phyloP scores from a whole-genome alignment of 2,113 vertebrate genomes.

The Ranitomeya variabilis region DNA sequence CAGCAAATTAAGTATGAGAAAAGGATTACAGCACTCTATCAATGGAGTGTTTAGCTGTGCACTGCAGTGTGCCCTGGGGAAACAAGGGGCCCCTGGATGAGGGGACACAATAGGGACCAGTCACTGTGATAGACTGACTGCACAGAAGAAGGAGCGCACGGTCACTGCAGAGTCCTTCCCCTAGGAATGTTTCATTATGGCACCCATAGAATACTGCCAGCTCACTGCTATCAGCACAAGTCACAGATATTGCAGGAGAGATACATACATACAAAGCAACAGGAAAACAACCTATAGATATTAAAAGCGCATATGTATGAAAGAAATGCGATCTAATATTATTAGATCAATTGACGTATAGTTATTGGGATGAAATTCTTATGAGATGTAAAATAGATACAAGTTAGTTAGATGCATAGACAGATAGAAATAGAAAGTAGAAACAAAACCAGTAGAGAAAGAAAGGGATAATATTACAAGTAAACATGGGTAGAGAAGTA shows the following conservation, averaged over 20 bases:
- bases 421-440: neutral
- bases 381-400: neutral
- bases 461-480: too few relatives aligned
- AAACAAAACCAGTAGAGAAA: neutral
- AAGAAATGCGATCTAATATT: too few relatives aligned
- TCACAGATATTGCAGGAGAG: neutral
- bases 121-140: neutral
- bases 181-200: neutral
- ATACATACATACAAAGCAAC: neutral
- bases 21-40: constrained; percentile 71
- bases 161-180: neutral
- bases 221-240: neutral
- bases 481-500: too few relatives aligned
- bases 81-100: constrained; percentile 50
- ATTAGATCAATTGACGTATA: too few relatives aligned
- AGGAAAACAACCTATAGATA: too few relatives aligned
- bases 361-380: too few relatives aligned
- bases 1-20: constrained; percentile 71
- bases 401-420: neutral
- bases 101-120: neutral
- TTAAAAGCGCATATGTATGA: too few relatives aligned
- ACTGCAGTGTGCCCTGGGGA: constrained; percentile 65
- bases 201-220: neutral
- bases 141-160: neutral
- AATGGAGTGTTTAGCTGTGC: constrained; percentile 68